Evolutionary conservation across 2,797 vertebrate species (phyloP).

Genomic region (Syndactyla subalaris): DNA sequence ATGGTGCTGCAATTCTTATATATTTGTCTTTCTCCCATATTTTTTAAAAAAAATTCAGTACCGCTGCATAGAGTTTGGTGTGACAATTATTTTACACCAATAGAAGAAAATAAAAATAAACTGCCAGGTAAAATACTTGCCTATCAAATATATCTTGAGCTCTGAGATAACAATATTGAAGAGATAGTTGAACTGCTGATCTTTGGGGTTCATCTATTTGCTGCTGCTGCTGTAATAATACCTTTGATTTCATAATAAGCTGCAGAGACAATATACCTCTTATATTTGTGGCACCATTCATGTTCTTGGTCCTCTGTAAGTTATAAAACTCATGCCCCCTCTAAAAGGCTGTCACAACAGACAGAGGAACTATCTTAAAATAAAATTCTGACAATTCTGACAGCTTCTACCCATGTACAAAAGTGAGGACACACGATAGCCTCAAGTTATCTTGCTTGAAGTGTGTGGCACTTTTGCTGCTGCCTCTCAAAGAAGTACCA

Average conservation of each 20-base stretch:
- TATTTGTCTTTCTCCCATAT: not conserved
- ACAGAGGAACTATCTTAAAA: not conserved
- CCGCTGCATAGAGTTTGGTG: rapidly evolving
- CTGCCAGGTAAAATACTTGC: not conserved
- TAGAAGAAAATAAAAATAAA: not conserved
- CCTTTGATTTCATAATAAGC: not conserved
- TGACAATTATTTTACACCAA: not conserved
- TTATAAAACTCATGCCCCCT: not conserved
- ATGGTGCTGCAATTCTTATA: not conserved
- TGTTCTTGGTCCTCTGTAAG: not conserved
- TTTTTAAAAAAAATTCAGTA: not conserved
- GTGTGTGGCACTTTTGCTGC: rapidly evolving
- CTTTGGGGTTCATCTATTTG: not conserved
- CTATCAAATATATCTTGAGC: not conserved
- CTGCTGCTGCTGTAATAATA: not conserved
- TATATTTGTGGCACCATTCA: not conserved
- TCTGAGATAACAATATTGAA: not conserved
- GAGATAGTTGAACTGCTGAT: not conserved
- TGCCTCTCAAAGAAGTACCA: not conserved
- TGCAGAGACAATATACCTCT: not conserved
- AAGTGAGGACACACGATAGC: not conserved
- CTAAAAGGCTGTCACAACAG: not conserved
- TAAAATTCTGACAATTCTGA: not conserved
- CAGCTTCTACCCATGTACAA: not conserved
- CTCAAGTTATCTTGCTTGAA: not conserved